These are phyloP conservation scores for Drosophila chauvacae DNA, from an alignment of 1,140 invertebrate genomes.

Conservation along the genomic window DNA sequence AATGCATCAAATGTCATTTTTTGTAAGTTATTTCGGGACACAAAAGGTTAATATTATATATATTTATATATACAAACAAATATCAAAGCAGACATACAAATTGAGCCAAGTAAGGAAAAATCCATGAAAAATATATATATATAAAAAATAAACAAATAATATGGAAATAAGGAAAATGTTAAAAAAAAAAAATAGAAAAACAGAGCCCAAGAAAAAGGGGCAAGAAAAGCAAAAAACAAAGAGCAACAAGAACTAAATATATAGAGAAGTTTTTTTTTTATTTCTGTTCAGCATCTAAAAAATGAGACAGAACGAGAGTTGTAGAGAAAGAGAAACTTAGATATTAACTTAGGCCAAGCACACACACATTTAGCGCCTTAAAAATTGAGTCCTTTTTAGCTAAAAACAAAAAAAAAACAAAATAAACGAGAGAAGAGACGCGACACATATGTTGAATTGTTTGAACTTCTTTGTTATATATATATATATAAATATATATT, in stretches of 20 bases:
- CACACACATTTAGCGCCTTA: conserved; percentile 71
- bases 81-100: conserved; percentile 28
- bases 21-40: conserved; percentile 26
- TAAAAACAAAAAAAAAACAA: conserved; percentile 16
- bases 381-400: conserved; percentile 70
- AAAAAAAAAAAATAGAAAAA: conserved; percentile 25
- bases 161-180: conserved; percentile 5
- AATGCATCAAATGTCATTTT: conserved; percentile 12
- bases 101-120: conserved; percentile 48
- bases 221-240: conserved; percentile 24
- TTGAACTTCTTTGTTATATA: conserved; percentile 66
- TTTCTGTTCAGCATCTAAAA: conserved; percentile 26
- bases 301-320: conserved; percentile 27
- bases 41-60: conserved; percentile 27
- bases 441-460: conserved; percentile 61
- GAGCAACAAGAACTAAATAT: conserved; percentile 34
- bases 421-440: conserved; percentile 5
- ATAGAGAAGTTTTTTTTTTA: conserved; percentile 18
- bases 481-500: conserved; percentile 42
- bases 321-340: conserved; percentile 25
- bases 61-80: conserved; percentile 26
- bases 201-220: background rate
- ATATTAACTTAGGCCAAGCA: conserved; percentile 24
- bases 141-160: background rate
- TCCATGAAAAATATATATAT: conserved; percentile 10